Evolutionary conservation across 2,113 vertebrate genomes (phyloP).

Genomic region (Danio rerio): DNA sequence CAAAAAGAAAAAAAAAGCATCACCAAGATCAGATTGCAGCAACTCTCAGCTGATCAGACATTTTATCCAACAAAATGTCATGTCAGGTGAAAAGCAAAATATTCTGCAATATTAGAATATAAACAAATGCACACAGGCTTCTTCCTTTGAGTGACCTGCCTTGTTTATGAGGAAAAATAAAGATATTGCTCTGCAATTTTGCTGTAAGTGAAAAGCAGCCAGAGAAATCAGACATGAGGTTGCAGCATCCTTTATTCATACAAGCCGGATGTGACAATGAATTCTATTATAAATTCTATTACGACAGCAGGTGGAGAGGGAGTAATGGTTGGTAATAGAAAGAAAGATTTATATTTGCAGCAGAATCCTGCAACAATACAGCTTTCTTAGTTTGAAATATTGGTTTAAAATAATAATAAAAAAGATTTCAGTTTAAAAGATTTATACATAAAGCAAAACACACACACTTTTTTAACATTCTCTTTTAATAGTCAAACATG

Average conservation of each 20-base stretch:
- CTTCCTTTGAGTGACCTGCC: not conserved
- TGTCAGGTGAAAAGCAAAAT: not conserved
- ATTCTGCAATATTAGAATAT: not conserved
- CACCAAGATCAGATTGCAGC: not conserved
- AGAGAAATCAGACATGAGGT: conserved; percentile 51
- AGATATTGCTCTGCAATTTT: conserved; percentile 13
- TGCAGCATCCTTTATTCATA: conserved; percentile 64
- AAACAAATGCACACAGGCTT: not conserved
- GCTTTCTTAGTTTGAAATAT: not conserved
- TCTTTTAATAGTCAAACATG: no score
- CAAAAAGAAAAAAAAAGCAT: not conserved
- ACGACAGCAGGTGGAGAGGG: conserved; percentile 42
- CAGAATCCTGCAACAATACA: not conserved
- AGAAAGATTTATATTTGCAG: not conserved
- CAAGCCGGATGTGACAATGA: conserved; percentile 54
- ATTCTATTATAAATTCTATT: conserved; percentile 59
- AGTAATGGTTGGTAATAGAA: conserved; percentile 19
- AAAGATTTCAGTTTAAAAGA: no score
- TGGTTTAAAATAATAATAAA: not conserved
- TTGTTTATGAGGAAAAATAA: conserved; percentile 37
- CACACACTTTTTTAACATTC: no score
- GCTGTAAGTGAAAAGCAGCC: conserved; percentile 3
- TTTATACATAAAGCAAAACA: no score
- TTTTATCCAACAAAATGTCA: not conserved
- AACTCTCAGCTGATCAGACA: not conserved